phyloP scores from a whole-genome alignment of 2,888 invertebrate species.

The Neoitamus cyanurus region DNA sequence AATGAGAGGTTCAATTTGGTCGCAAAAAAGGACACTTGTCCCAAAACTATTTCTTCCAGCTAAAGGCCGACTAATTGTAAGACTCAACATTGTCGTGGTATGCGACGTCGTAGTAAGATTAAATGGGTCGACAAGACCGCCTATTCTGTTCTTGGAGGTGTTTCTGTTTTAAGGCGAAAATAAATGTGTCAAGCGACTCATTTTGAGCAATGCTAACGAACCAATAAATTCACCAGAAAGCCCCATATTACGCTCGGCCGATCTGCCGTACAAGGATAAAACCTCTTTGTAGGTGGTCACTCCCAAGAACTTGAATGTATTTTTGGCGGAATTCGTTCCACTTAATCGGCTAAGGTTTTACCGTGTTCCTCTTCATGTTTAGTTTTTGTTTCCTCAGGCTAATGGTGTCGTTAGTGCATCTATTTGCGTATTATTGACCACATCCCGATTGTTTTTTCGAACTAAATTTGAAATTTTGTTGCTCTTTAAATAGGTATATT shows the following conservation, averaged over 20 bases:
- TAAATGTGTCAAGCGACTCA: neutral
- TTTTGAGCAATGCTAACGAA: neutral
- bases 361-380: neutral
- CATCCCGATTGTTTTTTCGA: neutral
- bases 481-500: no score
- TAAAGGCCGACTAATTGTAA: neutral
- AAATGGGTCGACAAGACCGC: neutral
- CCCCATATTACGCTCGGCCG: neutral
- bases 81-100: neutral
- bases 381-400: neutral
- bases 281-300: neutral
- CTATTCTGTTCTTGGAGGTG: neutral
- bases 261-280: neutral
- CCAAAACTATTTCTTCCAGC: neutral
- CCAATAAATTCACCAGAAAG: neutral
- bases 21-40: neutral
- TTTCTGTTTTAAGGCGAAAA: neutral
- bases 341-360: neutral
- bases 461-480: neutral
- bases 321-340: neutral
- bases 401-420: neutral
- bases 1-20: no score
- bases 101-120: neutral
- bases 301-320: neutral
- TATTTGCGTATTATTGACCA: neutral